Conservation (phyloP, 2,113 vertebrate species). For the Amblyopsis rosae region DNA sequence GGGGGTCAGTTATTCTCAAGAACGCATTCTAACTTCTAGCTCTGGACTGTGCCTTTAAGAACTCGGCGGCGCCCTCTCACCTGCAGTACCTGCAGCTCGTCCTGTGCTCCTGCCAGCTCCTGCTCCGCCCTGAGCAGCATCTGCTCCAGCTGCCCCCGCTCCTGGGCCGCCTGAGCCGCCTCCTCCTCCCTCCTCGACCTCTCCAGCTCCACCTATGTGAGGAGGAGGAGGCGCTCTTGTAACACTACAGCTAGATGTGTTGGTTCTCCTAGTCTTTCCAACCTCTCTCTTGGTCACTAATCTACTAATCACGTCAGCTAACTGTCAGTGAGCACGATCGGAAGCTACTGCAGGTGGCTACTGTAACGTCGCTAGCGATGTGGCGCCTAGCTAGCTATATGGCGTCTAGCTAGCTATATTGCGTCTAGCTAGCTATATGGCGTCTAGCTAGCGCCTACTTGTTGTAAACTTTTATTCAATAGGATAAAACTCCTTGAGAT, state of each 20-base stretch:
- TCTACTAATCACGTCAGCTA: too few relatives aligned
- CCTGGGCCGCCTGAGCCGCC: conserved; percentile 33
- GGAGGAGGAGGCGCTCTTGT: conserved; percentile 45
- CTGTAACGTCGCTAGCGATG: too few relatives aligned
- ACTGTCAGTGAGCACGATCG: conserved; percentile 75
- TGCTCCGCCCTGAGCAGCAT: conserved; percentile 58
- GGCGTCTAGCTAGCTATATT: too few relatives aligned
- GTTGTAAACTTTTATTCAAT: too few relatives aligned
- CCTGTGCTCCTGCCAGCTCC: conserved; percentile 60
- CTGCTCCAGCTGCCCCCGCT: conserved; percentile 65
- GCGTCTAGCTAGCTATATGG: too few relatives aligned
- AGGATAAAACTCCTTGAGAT: too few relatives aligned
- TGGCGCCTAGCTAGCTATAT: too few relatives aligned
- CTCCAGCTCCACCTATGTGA: conserved; percentile 73
- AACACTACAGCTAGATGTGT: conserved; percentile 35
- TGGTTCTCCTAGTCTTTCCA: too few relatives aligned
- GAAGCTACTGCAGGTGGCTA: conserved; percentile 76
- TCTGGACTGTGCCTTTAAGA: background rate
- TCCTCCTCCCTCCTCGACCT: conserved; percentile 67
- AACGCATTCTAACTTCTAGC: too few relatives aligned
- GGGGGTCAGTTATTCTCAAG: too few relatives aligned
- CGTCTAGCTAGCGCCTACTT: too few relatives aligned
- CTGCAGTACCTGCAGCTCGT: conserved; percentile 69
- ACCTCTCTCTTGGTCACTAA: too few relatives aligned
- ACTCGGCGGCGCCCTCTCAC: conserved; percentile 37